A percentile compares a stretch with the other conserved stretches of the same genome.
Evolutionary conservation across 2,888 invertebrate species (phyloP).

Genomic region (Capitulum mitella): DNA sequence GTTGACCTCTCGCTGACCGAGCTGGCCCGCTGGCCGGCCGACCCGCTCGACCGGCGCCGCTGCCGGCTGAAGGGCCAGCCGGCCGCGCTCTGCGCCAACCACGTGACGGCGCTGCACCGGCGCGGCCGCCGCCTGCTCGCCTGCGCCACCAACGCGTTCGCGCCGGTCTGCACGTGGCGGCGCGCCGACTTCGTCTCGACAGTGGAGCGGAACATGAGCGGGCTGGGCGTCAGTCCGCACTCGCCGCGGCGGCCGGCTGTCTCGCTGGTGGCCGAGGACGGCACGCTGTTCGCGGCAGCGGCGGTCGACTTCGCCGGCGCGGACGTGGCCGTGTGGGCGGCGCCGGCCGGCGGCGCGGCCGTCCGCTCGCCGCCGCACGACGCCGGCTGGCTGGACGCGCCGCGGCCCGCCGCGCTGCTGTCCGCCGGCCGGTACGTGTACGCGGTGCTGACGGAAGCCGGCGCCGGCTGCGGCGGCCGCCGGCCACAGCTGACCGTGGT

Average conservation of each 20-base stretch:
- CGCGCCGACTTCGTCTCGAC: constrained; percentile 45
- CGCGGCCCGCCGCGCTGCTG: constrained; percentile 85
- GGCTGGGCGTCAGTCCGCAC: constrained; percentile 78
- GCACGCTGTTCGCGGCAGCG: constrained; percentile 70
- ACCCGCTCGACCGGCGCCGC: constrained; percentile 57
- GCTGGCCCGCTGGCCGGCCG: constrained; percentile 68
- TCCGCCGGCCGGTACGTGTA: constrained; percentile 81
- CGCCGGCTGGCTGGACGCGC: constrained; percentile 81
- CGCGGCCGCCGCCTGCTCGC: constrained; percentile 66
- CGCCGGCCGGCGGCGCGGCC: constrained; percentile 42
- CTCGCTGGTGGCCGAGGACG: constrained; percentile 56
- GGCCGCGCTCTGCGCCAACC: constrained; percentile 78
- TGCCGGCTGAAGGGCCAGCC: constrained; percentile 81
- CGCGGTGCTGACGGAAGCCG: constrained; percentile 82
- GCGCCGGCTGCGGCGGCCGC: constrained; percentile 86
- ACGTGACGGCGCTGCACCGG: constrained; percentile 53
- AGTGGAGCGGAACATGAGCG: constrained; percentile 41
- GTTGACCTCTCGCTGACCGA: constrained; percentile 63
- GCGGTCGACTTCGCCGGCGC: constrained; percentile 71
- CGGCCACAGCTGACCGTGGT: constrained; percentile 83
- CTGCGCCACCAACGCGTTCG: constrained; percentile 90
- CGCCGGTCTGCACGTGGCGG: constrained; percentile 82
- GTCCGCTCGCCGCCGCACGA: constrained; percentile 72
- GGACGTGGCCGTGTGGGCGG: background rate
- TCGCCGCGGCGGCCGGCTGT: constrained; percentile 78